A percentile compares a stretch with the other conserved stretches of the same genome.
Conservation (phyloP, 2,888 invertebrate species). For the Colletes collaris region DNA sequence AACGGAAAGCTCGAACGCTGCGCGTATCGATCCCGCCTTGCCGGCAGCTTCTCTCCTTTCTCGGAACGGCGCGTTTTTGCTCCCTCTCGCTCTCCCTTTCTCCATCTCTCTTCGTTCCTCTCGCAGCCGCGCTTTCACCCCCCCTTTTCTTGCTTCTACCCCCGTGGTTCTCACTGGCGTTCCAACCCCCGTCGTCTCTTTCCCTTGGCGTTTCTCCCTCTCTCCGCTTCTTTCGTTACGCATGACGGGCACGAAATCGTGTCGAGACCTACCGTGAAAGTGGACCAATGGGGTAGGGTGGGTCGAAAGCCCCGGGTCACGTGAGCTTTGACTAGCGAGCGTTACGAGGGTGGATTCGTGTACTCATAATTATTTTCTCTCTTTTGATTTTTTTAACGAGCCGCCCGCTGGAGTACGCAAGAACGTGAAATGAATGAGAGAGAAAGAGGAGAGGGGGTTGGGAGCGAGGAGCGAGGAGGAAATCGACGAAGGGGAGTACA, state of each 20-base stretch:
- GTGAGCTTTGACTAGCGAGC: constrained; percentile 72
- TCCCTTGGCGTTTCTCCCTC: constrained; percentile 20
- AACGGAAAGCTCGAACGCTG: constrained; percentile 64
- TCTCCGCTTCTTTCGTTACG: constrained; percentile 64
- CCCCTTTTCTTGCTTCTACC: background rate
- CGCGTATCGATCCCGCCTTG: constrained; percentile 65
- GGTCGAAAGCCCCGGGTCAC: constrained; percentile 61
- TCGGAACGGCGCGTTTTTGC: constrained; percentile 47
- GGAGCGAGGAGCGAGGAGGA: background rate
- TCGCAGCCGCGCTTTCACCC: background rate
- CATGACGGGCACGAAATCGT: constrained; percentile 65
- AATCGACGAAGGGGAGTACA: background rate
- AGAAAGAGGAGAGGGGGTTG: background rate
- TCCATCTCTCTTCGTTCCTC: background rate
- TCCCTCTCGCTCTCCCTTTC: constrained; percentile 14
- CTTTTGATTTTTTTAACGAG: constrained; percentile 68
- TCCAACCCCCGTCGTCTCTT: constrained; percentile 5
- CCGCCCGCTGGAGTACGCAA: constrained; percentile 46
- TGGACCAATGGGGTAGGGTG: constrained; percentile 69
- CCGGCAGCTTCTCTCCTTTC: constrained; percentile 50
- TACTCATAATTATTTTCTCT: constrained; percentile 69
- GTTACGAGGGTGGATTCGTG: constrained; percentile 66
- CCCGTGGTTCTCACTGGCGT: constrained; percentile 9
- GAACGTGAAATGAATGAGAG: constrained; percentile 40
- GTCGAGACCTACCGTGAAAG: constrained; percentile 71